These are phyloP conservation scores for Drosophila tropicalis DNA, from an alignment of 1,140 invertebrate genomes.

Conservation along the genomic window DNA sequence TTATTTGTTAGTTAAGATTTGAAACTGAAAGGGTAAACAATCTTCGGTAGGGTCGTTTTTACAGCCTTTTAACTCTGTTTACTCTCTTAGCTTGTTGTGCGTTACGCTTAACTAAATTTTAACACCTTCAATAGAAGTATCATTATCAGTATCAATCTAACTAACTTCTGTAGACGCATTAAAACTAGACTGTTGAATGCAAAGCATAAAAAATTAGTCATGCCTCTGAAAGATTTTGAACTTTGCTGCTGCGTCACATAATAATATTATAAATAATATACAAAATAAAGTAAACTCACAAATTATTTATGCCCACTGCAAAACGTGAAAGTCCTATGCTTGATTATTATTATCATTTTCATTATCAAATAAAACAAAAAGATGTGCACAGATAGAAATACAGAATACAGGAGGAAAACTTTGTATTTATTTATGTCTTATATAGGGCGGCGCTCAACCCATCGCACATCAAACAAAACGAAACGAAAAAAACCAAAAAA, in stretches of 20 bases:
- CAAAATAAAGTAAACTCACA: constrained; percentile 34
- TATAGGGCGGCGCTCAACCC: constrained; percentile 6
- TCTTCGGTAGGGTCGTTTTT: too few species aligned
- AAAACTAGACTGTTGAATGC: constrained; percentile 14
- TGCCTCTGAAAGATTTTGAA: constrained; percentile 31
- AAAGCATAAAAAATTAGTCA: constrained; percentile 16
- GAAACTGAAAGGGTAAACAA: too few species aligned
- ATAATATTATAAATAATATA: constrained; percentile 1
- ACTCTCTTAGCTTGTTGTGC: neutral
- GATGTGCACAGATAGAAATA: neutral
- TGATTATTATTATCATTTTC: constrained; percentile 55
- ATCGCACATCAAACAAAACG: neutral
- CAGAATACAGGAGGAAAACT: neutral
- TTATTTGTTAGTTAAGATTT: too few species aligned
- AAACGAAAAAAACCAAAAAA: neutral
- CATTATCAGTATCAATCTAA: constrained; percentile 32
- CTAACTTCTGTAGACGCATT: constrained; percentile 14
- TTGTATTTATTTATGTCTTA: constrained; percentile 3
- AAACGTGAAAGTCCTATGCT: constrained; percentile 50
- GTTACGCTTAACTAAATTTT: constrained; percentile 48
- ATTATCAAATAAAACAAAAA: constrained; percentile 31
- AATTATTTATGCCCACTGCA: constrained; percentile 62
- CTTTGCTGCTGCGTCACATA: neutral
- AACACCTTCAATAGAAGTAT: constrained; percentile 39
- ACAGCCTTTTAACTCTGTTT: neutral